Percentiles rank a stretch among this genome's conserved stretches.
These are phyloP conservation scores for Gobius niger DNA, from an alignment of 2,113 vertebrate genomes.

Conservation along the genomic window DNA sequence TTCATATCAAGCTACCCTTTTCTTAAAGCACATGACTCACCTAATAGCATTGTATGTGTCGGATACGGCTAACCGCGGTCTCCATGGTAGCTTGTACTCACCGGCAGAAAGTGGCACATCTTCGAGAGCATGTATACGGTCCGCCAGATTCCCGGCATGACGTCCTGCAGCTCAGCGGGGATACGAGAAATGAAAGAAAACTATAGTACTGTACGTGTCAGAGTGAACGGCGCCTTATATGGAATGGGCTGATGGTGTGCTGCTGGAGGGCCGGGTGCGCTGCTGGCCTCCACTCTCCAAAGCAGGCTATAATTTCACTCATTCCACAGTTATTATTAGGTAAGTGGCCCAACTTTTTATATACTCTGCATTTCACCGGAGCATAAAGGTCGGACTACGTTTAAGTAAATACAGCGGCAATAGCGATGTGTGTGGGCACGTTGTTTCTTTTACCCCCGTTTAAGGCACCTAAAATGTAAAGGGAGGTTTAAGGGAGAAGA, in stretches of 20 bases:
- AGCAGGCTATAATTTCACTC: not conserved
- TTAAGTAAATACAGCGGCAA: not conserved
- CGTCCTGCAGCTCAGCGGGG: slow-evolving; percentile 40
- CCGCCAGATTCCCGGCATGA: slow-evolving; percentile 16
- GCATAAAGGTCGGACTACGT: not conserved
- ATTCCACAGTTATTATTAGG: not conserved
- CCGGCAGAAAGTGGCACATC: slow-evolving; percentile 29
- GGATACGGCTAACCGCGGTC: too few species aligned
- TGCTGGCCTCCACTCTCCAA: not conserved
- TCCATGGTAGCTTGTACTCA: not conserved
- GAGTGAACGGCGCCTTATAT: slow-evolving; percentile 16
- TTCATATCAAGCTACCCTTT: not conserved
- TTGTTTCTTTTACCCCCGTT: not conserved
- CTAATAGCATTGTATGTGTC: not conserved
- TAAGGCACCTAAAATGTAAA: not conserved
- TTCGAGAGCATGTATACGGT: slow-evolving; percentile 26
- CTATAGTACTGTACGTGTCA: slow-evolving; percentile 20
- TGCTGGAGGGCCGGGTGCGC: not conserved
- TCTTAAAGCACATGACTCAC: not conserved
- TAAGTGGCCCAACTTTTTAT: not conserved
- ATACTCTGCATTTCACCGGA: not conserved
- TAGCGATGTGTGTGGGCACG: not conserved
- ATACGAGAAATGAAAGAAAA: slow-evolving; percentile 34
- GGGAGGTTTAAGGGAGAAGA: too few species aligned
- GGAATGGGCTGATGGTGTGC: slow-evolving; percentile 1